A percentile compares a stretch with the other conserved stretches of the same genome.
Evolutionary conservation across 2,113 vertebrate species (phyloP).

Genomic region (Mastomys natalensis): DNA sequence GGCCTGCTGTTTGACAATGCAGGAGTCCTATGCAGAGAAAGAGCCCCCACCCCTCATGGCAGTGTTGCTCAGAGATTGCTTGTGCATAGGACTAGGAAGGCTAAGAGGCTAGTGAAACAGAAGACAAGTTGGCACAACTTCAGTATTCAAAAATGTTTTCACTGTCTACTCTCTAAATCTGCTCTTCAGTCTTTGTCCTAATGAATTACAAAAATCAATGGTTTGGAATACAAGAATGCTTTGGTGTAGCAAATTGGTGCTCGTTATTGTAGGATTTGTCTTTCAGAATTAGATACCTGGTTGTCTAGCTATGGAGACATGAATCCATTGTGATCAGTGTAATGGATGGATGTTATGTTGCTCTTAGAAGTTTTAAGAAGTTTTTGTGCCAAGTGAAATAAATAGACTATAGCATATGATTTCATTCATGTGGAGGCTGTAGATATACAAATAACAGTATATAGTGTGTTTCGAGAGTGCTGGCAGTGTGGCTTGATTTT

Average conservation of each 20-base stretch:
- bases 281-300: not conserved
- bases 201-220: constrained; percentile 41
- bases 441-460: not conserved
- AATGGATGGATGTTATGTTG: not conserved
- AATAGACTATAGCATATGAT: not conserved
- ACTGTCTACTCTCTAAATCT: not conserved
- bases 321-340: not conserved
- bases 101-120: not conserved
- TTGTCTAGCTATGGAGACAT: not conserved
- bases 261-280: not conserved
- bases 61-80: not conserved
- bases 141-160: not conserved
- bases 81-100: not conserved
- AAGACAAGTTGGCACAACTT: not conserved
- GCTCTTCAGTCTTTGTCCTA: not conserved
- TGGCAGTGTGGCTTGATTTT: constrained; percentile 11
- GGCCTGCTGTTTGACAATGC: not conserved
- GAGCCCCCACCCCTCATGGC: fast-evolving
- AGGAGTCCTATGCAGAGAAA: not conserved
- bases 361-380: constrained; percentile 6
- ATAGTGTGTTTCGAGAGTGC: constrained; percentile 23
- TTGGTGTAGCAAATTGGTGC: constrained; percentile 34
- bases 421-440: not conserved
- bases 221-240: not conserved
- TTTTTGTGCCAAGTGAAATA: constrained; percentile 51